phyloP scores from a whole-genome alignment of 2,888 invertebrate species.

The Anagyrus pseudococci region DNA sequence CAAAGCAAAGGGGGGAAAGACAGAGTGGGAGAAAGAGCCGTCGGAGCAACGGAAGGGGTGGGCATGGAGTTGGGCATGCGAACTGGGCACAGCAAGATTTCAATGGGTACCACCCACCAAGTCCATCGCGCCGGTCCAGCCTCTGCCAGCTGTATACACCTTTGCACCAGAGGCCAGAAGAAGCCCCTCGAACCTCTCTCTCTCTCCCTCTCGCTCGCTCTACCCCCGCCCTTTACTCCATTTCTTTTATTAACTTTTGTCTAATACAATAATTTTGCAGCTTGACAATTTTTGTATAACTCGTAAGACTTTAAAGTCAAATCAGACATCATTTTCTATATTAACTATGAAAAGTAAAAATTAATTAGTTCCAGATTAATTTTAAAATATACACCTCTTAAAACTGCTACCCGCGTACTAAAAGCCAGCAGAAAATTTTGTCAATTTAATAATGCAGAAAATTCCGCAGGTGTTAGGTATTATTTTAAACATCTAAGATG shows the following conservation, averaged over 20 bases:
- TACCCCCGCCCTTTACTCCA: too few relatives aligned
- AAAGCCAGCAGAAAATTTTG: too few relatives aligned
- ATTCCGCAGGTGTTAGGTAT: not conserved
- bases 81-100: constrained; percentile 66
- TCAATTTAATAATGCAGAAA: constrained; percentile 10
- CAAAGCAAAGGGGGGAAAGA: constrained; percentile 33
- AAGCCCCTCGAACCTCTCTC: constrained; percentile 21
- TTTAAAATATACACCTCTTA: too few relatives aligned
- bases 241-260: too few relatives aligned
- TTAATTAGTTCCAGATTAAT: too few relatives aligned
- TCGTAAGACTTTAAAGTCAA: too few relatives aligned
- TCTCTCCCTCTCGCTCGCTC: constrained; percentile 36
- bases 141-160: constrained; percentile 50
- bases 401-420: too few relatives aligned
- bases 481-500: constrained; percentile 14
- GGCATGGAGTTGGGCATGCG: constrained; percentile 62
- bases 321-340: too few relatives aligned
- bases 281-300: too few relatives aligned
- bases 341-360: too few relatives aligned
- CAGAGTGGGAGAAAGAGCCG: constrained; percentile 44
- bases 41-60: constrained; percentile 51
- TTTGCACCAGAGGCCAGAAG: too few relatives aligned
- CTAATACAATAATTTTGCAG: too few relatives aligned
- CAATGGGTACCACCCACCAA: constrained; percentile 63
- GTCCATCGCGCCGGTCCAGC: constrained; percentile 62